Percentiles rank a stretch among this genome's conserved stretches.
Evolutionary conservation across 1,140 invertebrate genomes (phyloP).

Genomic region (Temnothorax curvispinosus): DNA sequence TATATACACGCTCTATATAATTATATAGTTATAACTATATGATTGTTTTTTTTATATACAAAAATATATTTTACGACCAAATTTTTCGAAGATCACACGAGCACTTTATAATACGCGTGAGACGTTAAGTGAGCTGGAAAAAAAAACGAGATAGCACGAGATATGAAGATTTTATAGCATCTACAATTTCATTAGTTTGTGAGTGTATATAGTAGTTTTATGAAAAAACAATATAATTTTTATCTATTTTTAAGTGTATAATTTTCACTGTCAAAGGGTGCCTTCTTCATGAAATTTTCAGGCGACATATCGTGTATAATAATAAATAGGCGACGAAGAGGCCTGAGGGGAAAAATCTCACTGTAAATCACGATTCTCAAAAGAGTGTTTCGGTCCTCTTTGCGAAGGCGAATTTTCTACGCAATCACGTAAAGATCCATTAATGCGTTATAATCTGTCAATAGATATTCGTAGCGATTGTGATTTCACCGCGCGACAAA

Average conservation of each 20-base stretch:
- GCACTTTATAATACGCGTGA: slow-evolving; percentile 69
- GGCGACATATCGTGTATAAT: slow-evolving; percentile 55
- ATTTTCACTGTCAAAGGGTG: slow-evolving; percentile 80
- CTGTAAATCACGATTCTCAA: background rate
- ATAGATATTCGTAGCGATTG: slow-evolving; percentile 7
- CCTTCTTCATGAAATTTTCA: slow-evolving; percentile 76
- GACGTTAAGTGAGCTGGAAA: slow-evolving; percentile 7
- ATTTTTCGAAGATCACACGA: slow-evolving; percentile 71
- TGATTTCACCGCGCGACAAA: background rate
- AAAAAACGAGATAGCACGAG: slow-evolving; percentile 61
- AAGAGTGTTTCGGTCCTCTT: background rate
- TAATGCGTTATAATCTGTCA: background rate
- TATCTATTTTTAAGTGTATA: slow-evolving; percentile 82
- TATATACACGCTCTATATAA: background rate
- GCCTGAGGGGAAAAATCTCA: slow-evolving; percentile 37
- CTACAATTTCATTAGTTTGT: slow-evolving; percentile 76
- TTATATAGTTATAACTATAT: background rate
- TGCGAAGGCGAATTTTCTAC: background rate
- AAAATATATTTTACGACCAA: slow-evolving; percentile 11
- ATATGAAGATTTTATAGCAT: slow-evolving; percentile 65
- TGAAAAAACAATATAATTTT: slow-evolving; percentile 81
- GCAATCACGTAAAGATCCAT: background rate
- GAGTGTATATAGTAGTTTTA: slow-evolving; percentile 84
- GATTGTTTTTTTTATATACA: slow-evolving; percentile 20
- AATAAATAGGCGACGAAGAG: background rate